phyloP scores from a whole-genome alignment of 2,888 invertebrate genomes.

The Petrolisthes cinctipes region DNA sequence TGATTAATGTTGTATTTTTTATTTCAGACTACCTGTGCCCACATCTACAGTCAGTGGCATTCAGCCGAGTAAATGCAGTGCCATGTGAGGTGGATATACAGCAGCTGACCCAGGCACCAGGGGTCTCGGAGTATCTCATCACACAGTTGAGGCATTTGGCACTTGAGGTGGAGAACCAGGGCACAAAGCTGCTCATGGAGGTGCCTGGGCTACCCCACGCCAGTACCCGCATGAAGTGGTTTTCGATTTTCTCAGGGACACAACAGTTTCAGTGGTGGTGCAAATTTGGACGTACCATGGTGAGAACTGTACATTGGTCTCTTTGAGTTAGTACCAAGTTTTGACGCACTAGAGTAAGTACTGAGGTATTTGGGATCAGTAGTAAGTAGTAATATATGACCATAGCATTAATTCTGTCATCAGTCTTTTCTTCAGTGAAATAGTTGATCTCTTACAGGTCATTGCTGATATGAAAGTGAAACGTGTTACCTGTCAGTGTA shows the following conservation, averaged over 20 bases:
- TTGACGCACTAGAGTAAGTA: no score
- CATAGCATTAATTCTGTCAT: no score
- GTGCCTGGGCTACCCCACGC: neutral
- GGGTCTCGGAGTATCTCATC: neutral
- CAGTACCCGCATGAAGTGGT: neutral
- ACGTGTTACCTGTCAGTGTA: neutral
- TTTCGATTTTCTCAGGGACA: neutral
- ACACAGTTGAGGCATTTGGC: neutral
- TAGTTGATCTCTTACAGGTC: neutral
- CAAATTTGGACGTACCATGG: neutral
- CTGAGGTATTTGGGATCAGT: no score
- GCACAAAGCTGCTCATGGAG: neutral
- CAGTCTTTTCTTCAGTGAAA: no score
- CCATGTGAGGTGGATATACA: neutral
- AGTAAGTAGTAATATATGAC: no score
- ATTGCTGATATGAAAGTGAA: neutral
- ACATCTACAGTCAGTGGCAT: neutral
- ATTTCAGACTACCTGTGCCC: constrained; percentile 2
- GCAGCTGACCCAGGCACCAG: neutral
- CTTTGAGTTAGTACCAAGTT: no score
- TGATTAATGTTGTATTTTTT: neutral
- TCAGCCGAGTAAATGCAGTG: neutral
- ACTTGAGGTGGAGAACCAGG: neutral
- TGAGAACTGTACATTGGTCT: neutral
- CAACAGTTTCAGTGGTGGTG: neutral